Percentiles rank a stretch among this genome's conserved stretches.
Conservation (phyloP, 37 sponge, comb jelly and placozoan genomes). For the Agelas oroides region DNA sequence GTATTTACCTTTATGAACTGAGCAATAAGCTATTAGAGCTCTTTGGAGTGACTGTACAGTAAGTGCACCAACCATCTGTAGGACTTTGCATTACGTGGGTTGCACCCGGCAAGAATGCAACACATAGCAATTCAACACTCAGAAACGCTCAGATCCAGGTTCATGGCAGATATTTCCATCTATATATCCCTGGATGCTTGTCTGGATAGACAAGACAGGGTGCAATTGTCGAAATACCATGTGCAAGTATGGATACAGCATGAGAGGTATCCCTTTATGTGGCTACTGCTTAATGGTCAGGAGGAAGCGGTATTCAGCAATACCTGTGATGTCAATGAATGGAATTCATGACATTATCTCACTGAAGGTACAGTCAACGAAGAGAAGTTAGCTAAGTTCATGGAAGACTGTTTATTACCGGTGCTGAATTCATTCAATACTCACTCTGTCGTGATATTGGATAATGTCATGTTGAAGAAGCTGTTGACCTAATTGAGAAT, state of each 20-base stretch:
- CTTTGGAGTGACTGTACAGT: background rate
- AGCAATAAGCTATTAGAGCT: background rate
- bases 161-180: slow-evolving; percentile 8
- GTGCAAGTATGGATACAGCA: slow-evolving; percentile 23
- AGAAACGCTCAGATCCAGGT: slow-evolving; percentile 3
- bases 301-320: slow-evolving; percentile 11
- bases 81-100: slow-evolving; percentile 15
- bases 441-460: too few species aligned
- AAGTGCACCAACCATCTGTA: slow-evolving; percentile 20
- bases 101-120: slow-evolving; percentile 16
- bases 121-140: too few species aligned
- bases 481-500: slow-evolving; percentile 16
- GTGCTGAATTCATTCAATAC: slow-evolving; percentile 25
- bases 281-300: slow-evolving; percentile 12
- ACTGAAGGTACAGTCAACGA: slow-evolving; percentile 34
- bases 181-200: slow-evolving; percentile 3
- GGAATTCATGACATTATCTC: slow-evolving; percentile 20
- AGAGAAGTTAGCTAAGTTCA: slow-evolving; percentile 18
- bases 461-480: slow-evolving; percentile 19
- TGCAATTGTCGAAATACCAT: slow-evolving; percentile 2
- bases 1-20: slow-evolving; percentile 45
- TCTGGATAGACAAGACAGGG: slow-evolving; percentile 40
- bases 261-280: slow-evolving; percentile 24
- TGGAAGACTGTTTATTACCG: slow-evolving; percentile 15
- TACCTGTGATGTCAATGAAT: slow-evolving; percentile 11